phyloP scores from a whole-genome alignment of 2,113 vertebrate species.

The Eubucco bourcierii region DNA sequence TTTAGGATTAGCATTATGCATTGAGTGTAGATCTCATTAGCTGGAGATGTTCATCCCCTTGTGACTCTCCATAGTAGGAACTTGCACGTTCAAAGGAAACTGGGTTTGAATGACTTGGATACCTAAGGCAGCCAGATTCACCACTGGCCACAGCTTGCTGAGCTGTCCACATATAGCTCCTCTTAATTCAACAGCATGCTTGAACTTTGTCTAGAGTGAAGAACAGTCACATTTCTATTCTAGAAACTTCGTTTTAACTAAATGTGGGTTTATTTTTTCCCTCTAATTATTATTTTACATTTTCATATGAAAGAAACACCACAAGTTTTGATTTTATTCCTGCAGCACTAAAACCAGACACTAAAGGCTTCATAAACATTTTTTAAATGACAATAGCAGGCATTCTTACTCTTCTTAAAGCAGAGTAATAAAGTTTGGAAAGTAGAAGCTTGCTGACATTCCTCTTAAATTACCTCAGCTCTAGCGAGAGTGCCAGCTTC shows the following conservation, averaged over 20 bases:
- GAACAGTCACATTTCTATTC: not conserved
- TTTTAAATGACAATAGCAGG: slow-evolving; percentile 37
- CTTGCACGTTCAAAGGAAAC: not conserved
- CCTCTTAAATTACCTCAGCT: slow-evolving; percentile 53
- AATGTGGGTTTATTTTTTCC: not conserved
- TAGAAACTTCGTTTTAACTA: not conserved
- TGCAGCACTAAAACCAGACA: slow-evolving; percentile 9
- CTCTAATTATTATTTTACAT: not conserved
- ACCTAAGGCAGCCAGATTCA: not conserved
- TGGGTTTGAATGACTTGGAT: not conserved
- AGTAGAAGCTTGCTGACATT: slow-evolving; percentile 42
- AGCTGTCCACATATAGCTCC: not conserved
- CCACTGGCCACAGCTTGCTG: not conserved
- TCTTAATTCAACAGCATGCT: not conserved
- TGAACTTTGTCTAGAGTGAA: not conserved
- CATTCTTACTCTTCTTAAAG: slow-evolving; percentile 43
- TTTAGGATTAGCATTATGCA: not conserved
- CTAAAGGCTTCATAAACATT: slow-evolving; percentile 33
- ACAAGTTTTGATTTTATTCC: not conserved
- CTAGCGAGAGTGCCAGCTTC: slow-evolving; percentile 28
- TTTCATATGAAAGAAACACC: not conserved
- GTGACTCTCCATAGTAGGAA: not conserved
- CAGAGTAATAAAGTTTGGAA: slow-evolving; percentile 37
- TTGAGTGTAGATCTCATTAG: not conserved
- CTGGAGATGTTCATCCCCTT: not conserved